Percentiles rank a stretch among this genome's conserved stretches.
Conservation (phyloP, 2,888 invertebrate species). For the Xestia xanthographa region DNA sequence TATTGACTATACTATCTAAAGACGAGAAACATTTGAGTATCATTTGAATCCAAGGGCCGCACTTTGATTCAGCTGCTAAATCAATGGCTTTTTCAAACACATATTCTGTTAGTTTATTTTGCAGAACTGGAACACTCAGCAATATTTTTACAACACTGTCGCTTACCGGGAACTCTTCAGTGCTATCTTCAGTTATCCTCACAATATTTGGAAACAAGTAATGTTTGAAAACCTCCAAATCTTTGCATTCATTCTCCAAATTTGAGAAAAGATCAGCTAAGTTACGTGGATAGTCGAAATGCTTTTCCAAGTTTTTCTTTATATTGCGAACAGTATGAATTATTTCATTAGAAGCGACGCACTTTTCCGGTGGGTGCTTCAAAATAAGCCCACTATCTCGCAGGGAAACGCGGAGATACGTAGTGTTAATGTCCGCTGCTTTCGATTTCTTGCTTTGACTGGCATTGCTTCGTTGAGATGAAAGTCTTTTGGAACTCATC, state of each 20-base stretch:
- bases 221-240: conserved; percentile 75
- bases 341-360: conserved; percentile 81
- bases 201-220: conserved; percentile 85
- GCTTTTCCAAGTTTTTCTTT: conserved; percentile 76
- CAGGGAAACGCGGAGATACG: conserved; percentile 77
- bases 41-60: conserved; percentile 89
- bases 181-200: conserved; percentile 74
- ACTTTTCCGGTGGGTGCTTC: conserved; percentile 80
- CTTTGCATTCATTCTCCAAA: conserved; percentile 72
- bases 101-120: conserved; percentile 90
- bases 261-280: conserved; percentile 87
- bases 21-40: conserved; percentile 93
- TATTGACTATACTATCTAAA: conserved; percentile 91
- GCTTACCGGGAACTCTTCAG: conserved; percentile 80
- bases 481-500: conserved; percentile 72
- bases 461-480: conserved; percentile 67
- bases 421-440: conserved; percentile 63
- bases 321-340: conserved; percentile 86
- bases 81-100: conserved; percentile 91
- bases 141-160: conserved; percentile 92
- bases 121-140: conserved; percentile 91
- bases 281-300: conserved; percentile 89
- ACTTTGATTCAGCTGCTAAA: conserved; percentile 88
- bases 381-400: conserved; percentile 80
- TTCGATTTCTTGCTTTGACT: conserved; percentile 76